Percentiles rank a stretch among this genome's conserved stretches.
phyloP scores from a whole-genome alignment of 2,113 vertebrate species.

The Tympanuchus pallidicinctus region DNA sequence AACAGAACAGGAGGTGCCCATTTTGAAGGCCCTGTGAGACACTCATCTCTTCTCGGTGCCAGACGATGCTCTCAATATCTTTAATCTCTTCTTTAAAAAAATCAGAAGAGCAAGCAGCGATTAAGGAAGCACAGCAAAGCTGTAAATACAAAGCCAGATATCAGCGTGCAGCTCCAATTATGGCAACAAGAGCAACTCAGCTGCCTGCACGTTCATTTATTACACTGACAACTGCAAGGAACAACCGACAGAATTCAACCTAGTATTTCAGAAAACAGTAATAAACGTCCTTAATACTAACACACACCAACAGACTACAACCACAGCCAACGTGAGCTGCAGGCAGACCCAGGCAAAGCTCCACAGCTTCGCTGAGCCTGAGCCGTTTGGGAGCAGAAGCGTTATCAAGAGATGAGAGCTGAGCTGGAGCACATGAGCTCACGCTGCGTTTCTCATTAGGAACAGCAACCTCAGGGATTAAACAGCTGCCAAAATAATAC shows the following conservation, averaged over 20 bases:
- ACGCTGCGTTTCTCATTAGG: constrained; percentile 48
- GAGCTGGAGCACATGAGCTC: neutral
- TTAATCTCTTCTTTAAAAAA: neutral
- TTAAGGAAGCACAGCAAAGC: neutral
- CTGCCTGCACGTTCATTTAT: rapidly evolving
- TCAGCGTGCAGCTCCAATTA: neutral
- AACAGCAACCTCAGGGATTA: constrained; percentile 57
- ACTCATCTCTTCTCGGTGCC: neutral
- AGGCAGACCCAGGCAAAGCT: neutral
- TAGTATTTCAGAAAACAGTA: neutral
- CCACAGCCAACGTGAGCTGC: neutral
- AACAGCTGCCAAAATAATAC: constrained; percentile 45
- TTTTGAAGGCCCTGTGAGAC: neutral
- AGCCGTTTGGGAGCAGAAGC: constrained; percentile 11
- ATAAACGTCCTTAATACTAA: neutral
- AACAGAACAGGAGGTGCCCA: neutral
- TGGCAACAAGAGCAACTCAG: neutral
- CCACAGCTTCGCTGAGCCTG: neutral
- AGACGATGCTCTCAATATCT: neutral
- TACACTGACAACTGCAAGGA: neutral
- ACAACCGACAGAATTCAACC: neutral
- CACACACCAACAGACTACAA: neutral
- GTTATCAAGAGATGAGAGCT: no score
- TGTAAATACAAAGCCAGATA: neutral
- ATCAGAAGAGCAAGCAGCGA: neutral